These are phyloP conservation scores for Aphaenogaster floridana DNA, from an alignment of 1,140 invertebrate species.

Conservation along the genomic window DNA sequence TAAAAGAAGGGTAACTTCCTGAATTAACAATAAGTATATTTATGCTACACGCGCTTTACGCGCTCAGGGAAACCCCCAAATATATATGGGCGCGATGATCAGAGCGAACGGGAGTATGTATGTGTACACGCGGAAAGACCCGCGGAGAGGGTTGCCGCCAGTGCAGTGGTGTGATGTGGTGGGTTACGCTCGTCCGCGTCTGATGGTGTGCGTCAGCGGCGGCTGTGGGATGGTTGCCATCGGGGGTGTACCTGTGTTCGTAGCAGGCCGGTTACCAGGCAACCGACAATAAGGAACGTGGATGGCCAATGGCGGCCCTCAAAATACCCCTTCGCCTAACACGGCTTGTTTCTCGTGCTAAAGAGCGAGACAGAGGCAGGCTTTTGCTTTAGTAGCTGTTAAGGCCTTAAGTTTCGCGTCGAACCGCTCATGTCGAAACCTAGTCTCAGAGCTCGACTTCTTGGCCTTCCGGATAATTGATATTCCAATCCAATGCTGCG, in stretches of 20 bases:
- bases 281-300: conserved; percentile 85
- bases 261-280: conserved; percentile 84
- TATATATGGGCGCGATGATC: conserved; percentile 28
- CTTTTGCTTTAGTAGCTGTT: conserved; percentile 87
- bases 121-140: background rate
- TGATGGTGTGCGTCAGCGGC: conserved; percentile 75
- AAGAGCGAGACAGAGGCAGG: conserved; percentile 83
- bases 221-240: conserved; percentile 72
- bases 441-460: conserved; percentile 28
- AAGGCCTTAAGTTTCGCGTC: conserved; percentile 81
- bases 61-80: background rate
- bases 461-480: conserved; percentile 80
- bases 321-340: conserved; percentile 85
- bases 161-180: conserved; percentile 70
- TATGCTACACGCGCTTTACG: conserved; percentile 51
- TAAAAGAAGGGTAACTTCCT: conserved; percentile 76
- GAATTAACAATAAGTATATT: conserved; percentile 70
- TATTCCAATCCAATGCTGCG: conserved; percentile 80
- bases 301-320: conserved; percentile 86
- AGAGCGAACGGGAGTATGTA: background rate
- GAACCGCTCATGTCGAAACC: conserved; percentile 67
- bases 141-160: conserved; percentile 36
- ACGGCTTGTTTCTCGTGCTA: conserved; percentile 85
- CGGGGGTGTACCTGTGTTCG: conserved; percentile 75
- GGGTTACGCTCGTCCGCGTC: conserved; percentile 63